A percentile compares a stretch with the other conserved stretches of the same genome.
Conservation (phyloP, 2,797 vertebrate genomes). For the Periparus ater region DNA sequence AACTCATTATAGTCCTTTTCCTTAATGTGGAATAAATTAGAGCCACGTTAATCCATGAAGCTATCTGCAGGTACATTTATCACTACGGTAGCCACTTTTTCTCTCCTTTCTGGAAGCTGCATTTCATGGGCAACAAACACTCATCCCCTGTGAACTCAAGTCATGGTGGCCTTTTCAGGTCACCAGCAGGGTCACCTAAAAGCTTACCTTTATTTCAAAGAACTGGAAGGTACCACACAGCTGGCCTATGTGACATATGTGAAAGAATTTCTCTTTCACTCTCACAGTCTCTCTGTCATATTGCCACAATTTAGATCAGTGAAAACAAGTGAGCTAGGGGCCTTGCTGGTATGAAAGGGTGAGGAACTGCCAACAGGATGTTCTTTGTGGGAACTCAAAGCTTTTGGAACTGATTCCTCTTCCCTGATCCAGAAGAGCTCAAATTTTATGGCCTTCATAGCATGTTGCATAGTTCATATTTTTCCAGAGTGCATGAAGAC, state of each 20-base stretch:
- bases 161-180: slow-evolving; percentile 9
- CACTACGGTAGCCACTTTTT: neutral
- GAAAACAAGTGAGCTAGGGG: slow-evolving; percentile 23
- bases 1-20: slow-evolving; percentile 51
- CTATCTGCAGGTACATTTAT: slow-evolving; percentile 58
- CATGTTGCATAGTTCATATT: slow-evolving; percentile 28
- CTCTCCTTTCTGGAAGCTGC: neutral
- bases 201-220: neutral
- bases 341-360: slow-evolving; percentile 23
- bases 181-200: neutral
- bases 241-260: neutral
- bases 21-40: slow-evolving; percentile 51
- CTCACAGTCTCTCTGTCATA: neutral
- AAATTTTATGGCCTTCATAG: slow-evolving; percentile 55
- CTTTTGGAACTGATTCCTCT: slow-evolving; percentile 48
- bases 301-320: slow-evolving; percentile 21
- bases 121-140: neutral
- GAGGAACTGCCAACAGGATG: slow-evolving; percentile 38
- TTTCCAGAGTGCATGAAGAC: slow-evolving; percentile 32
- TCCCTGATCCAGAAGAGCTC: slow-evolving; percentile 52
- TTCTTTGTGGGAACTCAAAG: slow-evolving; percentile 46
- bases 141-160: neutral
- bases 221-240: neutral
- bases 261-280: neutral
- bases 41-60: slow-evolving; percentile 31